Conservation (phyloP, 2,113 vertebrate species). For the Bos indicus region DNA sequence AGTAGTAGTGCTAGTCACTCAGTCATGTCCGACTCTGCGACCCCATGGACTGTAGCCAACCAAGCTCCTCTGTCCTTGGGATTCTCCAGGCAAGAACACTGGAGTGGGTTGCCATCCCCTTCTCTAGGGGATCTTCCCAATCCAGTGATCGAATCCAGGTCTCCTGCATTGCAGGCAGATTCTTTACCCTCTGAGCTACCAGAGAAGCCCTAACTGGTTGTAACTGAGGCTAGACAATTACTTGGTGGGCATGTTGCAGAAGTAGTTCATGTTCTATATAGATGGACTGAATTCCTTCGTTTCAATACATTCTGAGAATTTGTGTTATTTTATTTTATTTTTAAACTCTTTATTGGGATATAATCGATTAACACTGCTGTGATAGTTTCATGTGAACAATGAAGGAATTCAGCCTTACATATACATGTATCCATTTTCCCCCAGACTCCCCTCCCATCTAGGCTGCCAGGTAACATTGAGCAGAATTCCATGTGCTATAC, state of each 20-base stretch:
- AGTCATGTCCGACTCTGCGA: accelerated
- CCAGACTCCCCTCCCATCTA: background rate
- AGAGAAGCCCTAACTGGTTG: background rate
- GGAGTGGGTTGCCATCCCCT: background rate
- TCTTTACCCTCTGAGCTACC: background rate
- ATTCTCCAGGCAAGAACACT: background rate
- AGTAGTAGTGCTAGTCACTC: background rate
- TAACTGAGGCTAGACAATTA: background rate
- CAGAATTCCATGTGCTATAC: background rate
- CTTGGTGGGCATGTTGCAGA: background rate
- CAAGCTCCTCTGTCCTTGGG: background rate
- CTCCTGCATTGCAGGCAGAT: background rate
- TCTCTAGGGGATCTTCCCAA: background rate
- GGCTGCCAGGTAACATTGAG: background rate
- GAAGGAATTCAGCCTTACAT: background rate
- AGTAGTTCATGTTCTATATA: background rate
- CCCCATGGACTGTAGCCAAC: background rate
- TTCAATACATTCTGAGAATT: background rate
- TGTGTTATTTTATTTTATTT: background rate
- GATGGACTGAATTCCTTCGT: background rate
- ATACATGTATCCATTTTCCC: background rate
- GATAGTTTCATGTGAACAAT: background rate
- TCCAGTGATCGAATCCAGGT: background rate
- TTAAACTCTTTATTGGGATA: background rate
- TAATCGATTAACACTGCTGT: background rate